Conservation (phyloP, 1,140 invertebrate species). For the Microvelia longipes region DNA sequence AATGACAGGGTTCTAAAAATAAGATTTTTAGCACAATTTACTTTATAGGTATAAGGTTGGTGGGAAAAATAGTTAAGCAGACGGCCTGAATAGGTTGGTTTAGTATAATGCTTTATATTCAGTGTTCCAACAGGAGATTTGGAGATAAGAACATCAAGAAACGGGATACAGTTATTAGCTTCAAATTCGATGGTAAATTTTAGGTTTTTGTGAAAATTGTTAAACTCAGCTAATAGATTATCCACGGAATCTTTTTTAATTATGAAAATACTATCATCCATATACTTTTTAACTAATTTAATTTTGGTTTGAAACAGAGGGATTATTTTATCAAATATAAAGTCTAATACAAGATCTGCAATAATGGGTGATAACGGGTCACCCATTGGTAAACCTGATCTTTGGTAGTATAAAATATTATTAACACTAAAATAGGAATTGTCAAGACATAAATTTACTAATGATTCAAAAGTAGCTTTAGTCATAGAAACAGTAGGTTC, state of each 20-base stretch:
- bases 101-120: neutral
- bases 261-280: neutral
- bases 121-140: neutral
- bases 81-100: conserved; percentile 2
- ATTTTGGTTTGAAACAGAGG: neutral
- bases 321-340: neutral
- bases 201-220: neutral
- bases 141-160: neutral
- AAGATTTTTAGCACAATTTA: neutral
- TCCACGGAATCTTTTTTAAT: conserved; percentile 3
- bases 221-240: neutral
- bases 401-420: neutral
- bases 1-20: neutral
- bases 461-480: neutral
- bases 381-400: neutral
- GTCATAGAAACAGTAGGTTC: neutral
- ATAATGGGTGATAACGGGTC: neutral
- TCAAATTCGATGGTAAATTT: neutral
- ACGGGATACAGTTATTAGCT: neutral
- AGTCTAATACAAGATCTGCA: neutral
- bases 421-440: neutral
- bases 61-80: conserved; percentile 8
- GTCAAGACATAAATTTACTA: neutral
- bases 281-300: neutral
- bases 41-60: neutral